Evolutionary conservation across 35 echinoderm and acorn worm genomes (phyloP).

Genomic region (Ptychodera flava): DNA sequence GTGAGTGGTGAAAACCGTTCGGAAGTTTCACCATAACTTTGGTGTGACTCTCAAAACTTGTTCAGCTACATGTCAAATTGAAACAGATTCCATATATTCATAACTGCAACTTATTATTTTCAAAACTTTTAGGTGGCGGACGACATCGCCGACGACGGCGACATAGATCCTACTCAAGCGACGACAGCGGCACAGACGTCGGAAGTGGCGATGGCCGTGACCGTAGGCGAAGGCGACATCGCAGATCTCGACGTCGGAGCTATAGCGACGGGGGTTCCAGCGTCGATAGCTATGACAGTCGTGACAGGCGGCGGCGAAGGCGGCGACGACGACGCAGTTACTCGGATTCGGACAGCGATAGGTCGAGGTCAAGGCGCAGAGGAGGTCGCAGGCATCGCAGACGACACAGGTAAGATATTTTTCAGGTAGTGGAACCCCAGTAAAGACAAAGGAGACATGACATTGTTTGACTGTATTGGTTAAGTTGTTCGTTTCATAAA

Average conservation of each 20-base stretch:
- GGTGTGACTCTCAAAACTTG: too few species aligned
- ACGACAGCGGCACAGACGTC: neutral
- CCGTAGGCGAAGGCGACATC: neutral
- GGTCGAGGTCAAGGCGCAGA: neutral
- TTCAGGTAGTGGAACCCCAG: too few species aligned
- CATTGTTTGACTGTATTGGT: too few species aligned
- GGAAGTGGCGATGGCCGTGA: neutral
- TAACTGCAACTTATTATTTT: too few species aligned
- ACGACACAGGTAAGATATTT: neutral
- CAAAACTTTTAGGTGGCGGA: too few species aligned
- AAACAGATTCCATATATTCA: too few species aligned
- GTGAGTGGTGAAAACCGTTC: too few species aligned
- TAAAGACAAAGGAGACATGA: too few species aligned
- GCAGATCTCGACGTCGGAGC: neutral
- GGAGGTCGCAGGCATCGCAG: neutral
- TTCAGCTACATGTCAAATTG: too few species aligned
- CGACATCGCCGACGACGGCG: neutral
- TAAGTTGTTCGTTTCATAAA: too few species aligned
- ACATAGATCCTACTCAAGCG: neutral
- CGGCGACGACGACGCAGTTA: neutral
- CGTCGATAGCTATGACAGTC: neutral
- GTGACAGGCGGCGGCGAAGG: neutral
- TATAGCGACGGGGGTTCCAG: neutral
- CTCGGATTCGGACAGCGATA: neutral
- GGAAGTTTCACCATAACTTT: too few species aligned